These are phyloP conservation scores for human (Homo sapiens) DNA, from an alignment of 2,113 vertebrate genomes.

Conservation along the genomic window DNA sequence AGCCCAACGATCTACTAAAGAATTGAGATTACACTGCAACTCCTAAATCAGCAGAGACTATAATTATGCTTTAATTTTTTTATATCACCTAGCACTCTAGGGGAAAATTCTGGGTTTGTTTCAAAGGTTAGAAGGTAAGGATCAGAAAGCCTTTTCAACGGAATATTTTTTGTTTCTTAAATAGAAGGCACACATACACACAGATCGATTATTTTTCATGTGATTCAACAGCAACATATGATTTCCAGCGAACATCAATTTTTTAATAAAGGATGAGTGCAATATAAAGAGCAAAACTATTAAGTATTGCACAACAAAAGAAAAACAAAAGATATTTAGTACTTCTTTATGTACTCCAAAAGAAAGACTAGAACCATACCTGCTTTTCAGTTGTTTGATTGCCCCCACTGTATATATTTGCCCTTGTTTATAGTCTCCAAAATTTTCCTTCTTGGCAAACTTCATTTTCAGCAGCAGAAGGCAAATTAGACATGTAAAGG, in stretches of 20 bases:
- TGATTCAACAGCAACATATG: neutral
- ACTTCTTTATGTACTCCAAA: neutral
- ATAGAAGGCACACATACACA: neutral
- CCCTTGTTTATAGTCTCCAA: neutral
- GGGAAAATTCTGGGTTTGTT: neutral
- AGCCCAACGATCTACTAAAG: neutral
- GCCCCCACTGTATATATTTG: neutral
- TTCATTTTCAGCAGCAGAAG: conserved; percentile 26
- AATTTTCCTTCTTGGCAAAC: neutral
- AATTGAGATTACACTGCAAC: neutral
- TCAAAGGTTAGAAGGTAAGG: neutral
- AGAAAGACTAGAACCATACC: neutral
- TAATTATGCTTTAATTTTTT: neutral
- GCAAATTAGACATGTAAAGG: neutral
- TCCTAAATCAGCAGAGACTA: neutral
- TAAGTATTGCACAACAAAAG: neutral
- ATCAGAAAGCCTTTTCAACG: neutral
- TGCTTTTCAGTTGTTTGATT: neutral
- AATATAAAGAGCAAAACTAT: neutral
- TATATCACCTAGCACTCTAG: neutral
- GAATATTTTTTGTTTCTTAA: neutral
- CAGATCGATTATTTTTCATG: neutral
- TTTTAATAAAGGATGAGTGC: neutral
- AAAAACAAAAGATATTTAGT: neutral
- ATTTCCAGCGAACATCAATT: neutral